phyloP scores from a whole-genome alignment of 2,888 invertebrate genomes.

The Campoletis raptor region DNA sequence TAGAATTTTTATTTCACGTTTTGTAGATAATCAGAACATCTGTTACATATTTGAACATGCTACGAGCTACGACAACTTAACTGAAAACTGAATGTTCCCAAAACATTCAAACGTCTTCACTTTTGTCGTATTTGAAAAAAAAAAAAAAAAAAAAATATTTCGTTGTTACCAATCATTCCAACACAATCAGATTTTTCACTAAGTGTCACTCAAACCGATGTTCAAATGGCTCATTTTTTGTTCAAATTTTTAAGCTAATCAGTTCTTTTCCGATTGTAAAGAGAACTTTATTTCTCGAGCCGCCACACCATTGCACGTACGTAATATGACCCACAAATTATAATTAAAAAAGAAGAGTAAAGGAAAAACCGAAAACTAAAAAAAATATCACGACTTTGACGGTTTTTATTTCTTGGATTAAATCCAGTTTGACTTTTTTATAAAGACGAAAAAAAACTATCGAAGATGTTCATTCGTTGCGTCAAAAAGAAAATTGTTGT shows the following conservation, averaged over 20 bases:
- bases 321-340: not conserved
- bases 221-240: not conserved
- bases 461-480: too few relatives aligned
- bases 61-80: constrained; percentile 40
- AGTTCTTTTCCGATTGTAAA: not conserved
- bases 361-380: not conserved
- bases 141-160: not conserved
- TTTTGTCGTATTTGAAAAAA: too few relatives aligned
- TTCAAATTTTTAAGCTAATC: not conserved
- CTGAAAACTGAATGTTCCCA: not conserved
- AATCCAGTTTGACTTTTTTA: not conserved
- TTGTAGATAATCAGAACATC: constrained; percentile 62
- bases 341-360: not conserved
- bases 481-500: too few relatives aligned
- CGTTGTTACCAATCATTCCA: not conserved
- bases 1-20: not conserved
- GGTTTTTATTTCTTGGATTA: not conserved
- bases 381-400: not conserved
- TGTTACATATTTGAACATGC: constrained; percentile 58
- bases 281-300: not conserved
- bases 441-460: too few relatives aligned
- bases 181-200: not conserved
- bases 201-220: too few relatives aligned
- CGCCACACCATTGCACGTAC: not conserved
- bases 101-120: not conserved